These are phyloP conservation scores for Hypotaenidia philippensis DNA, from an alignment of 2,797 vertebrate species.

Conservation along the genomic window DNA sequence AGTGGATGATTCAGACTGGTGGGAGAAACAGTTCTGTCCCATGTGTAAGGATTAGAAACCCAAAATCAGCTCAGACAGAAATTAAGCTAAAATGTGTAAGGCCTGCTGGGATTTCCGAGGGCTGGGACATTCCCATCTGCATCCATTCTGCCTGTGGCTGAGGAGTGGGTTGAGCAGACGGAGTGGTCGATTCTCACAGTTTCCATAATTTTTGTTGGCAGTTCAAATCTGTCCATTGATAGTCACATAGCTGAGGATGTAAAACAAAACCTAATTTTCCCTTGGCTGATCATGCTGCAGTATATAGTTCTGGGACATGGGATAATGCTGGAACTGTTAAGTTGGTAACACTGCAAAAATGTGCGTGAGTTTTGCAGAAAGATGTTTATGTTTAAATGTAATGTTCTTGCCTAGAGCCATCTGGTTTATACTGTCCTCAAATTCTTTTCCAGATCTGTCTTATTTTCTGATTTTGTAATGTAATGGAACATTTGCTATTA, in stretches of 20 bases:
- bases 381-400: constrained; percentile 34
- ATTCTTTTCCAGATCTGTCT: constrained; percentile 24
- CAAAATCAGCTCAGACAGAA: not conserved
- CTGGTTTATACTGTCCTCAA: constrained; percentile 19
- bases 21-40: not conserved
- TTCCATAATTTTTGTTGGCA: not conserved
- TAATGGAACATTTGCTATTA: constrained; percentile 34
- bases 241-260: not conserved
- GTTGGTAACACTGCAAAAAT: not conserved
- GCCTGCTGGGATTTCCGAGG: not conserved
- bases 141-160: not conserved
- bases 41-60: not conserved
- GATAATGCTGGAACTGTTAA: not conserved
- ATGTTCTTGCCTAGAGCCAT: not conserved
- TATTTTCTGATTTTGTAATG: constrained; percentile 17
- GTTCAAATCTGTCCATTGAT: not conserved
- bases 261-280: not conserved
- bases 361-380: not conserved
- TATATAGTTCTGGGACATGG: not conserved
- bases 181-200: not conserved
- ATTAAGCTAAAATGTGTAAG: not conserved
- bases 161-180: not conserved
- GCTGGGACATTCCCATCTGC: not conserved
- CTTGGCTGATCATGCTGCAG: not conserved
- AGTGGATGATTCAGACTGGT: not conserved